Conservation (phyloP, 2,888 invertebrate species). For the Phlogophora meticulosa region DNA sequence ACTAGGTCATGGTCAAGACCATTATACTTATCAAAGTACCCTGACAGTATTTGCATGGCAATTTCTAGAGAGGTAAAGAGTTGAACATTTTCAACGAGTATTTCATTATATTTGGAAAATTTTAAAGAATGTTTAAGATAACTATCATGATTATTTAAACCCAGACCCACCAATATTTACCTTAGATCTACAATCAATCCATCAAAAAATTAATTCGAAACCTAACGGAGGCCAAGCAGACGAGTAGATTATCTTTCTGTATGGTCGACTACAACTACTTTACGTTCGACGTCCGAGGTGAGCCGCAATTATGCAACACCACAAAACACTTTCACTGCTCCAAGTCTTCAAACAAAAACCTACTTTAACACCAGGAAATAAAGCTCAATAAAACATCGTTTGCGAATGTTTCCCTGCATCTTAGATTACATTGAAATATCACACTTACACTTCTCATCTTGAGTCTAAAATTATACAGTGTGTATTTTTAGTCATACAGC, state of each 20-base stretch:
- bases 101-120: too few relatives aligned
- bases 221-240: constrained; percentile 21
- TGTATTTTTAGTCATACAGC: constrained; percentile 28
- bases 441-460: constrained; percentile 50
- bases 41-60: neutral
- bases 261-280: constrained; percentile 69
- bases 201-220: too few relatives aligned
- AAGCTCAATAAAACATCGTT: constrained; percentile 19
- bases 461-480: constrained; percentile 41
- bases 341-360: constrained; percentile 69
- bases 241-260: constrained; percentile 61
- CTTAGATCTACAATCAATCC: too few relatives aligned
- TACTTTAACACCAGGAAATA: constrained; percentile 63
- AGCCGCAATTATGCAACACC: constrained; percentile 82
- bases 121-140: too few relatives aligned
- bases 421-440: constrained; percentile 60
- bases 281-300: constrained; percentile 78
- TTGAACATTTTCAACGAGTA: too few relatives aligned
- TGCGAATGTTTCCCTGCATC: constrained; percentile 41
- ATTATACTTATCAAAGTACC: neutral
- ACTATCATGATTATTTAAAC: too few relatives aligned
- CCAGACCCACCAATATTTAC: too few relatives aligned
- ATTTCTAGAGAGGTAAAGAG: neutral
- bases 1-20: constrained; percentile 17
- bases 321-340: constrained; percentile 85